phyloP scores from a whole-genome alignment of 2,113 vertebrate species.

The Tragelaphus imberbis region DNA sequence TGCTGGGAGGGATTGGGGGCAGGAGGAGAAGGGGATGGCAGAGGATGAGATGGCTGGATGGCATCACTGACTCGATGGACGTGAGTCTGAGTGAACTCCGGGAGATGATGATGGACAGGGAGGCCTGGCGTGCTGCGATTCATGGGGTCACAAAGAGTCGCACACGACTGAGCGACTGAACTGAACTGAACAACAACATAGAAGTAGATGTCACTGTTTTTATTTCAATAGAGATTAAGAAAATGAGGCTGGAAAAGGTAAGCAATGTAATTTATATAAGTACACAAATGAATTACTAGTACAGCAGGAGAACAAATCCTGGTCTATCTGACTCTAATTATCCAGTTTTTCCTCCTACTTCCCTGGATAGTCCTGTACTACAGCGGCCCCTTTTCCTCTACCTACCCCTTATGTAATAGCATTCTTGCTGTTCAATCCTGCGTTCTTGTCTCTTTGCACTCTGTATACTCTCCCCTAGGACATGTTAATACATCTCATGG shows the following conservation, averaged over 20 bases:
- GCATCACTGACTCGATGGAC: too few species aligned
- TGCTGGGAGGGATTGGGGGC: background rate
- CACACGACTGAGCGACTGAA: too few species aligned
- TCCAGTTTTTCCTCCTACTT: background rate
- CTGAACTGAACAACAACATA: too few species aligned
- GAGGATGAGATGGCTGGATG: background rate
- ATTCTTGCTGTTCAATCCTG: background rate
- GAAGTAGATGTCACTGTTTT: background rate
- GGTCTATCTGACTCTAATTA: background rate
- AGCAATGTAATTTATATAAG: background rate
- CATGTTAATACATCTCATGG: background rate
- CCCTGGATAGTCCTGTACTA: background rate
- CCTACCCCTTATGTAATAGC: background rate
- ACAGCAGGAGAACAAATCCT: background rate
- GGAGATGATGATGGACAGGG: too few species aligned
- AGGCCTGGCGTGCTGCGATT: too few species aligned
- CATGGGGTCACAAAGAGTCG: too few species aligned
- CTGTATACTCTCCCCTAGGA: background rate
- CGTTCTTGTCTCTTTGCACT: background rate
- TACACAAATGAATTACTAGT: background rate
- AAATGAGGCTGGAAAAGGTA: background rate
- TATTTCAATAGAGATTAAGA: background rate
- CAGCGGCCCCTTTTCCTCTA: background rate
- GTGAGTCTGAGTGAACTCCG: too few species aligned
- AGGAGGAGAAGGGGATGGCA: background rate